Evolutionary conservation across 2,113 vertebrate species (phyloP).

Genomic region (Dromiciops gliroides): DNA sequence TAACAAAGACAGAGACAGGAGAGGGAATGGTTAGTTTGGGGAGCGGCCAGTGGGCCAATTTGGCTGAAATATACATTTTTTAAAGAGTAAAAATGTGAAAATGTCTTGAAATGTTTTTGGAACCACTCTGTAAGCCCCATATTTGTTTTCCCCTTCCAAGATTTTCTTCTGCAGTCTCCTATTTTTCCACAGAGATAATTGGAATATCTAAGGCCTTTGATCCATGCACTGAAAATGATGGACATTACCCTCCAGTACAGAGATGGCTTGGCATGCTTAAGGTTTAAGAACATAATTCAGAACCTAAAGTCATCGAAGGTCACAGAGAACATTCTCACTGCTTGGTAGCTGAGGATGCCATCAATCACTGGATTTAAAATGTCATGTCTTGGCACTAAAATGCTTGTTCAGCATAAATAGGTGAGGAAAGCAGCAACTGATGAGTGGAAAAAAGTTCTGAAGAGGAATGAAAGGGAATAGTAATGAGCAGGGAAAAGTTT

Average conservation of each 20-base stretch:
- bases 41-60: not conserved
- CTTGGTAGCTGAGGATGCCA: constrained; percentile 71
- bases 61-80: not conserved
- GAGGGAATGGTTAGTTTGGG: constrained; percentile 28
- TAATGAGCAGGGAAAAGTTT: constrained; percentile 44
- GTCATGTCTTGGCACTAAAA: constrained; percentile 50
- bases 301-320: constrained; percentile 65
- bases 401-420: constrained; percentile 69
- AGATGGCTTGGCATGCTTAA: constrained; percentile 70
- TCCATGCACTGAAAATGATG: constrained; percentile 53
- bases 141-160: not conserved
- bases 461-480: constrained; percentile 59
- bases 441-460: constrained; percentile 37
- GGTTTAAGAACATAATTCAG: constrained; percentile 76
- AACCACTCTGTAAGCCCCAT: not conserved
- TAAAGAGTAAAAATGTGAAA: not conserved
- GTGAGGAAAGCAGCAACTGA: not conserved
- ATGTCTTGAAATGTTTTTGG: not conserved
- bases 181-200: constrained; percentile 62
- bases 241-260: constrained; percentile 60
- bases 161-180: constrained; percentile 55
- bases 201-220: constrained; percentile 62
- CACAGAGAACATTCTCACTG: constrained; percentile 67
- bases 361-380: constrained; percentile 70
- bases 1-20: not conserved